Evolutionary conservation across 2,888 invertebrate species (phyloP).

Genomic region (Psylliodes chrysocephalus): DNA sequence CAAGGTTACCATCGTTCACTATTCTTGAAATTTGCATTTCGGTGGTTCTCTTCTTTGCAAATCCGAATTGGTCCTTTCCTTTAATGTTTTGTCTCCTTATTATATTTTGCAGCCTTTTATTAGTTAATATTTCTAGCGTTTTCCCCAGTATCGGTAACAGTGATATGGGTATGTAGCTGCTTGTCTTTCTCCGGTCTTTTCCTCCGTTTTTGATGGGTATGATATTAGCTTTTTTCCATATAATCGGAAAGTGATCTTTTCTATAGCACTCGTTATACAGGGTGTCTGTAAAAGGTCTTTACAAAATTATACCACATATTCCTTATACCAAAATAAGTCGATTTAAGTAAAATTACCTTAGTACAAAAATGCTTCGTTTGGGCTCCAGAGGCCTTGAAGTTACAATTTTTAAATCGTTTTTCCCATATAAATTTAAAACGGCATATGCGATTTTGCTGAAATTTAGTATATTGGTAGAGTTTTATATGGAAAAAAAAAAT

Average conservation of each 20-base stretch:
- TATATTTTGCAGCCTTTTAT: constrained; percentile 38
- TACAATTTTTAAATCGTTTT: too few species aligned
- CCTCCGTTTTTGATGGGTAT: neutral
- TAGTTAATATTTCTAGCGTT: constrained; percentile 36
- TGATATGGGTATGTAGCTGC: constrained; percentile 44
- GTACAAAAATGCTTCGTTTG: too few species aligned
- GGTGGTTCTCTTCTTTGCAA: constrained; percentile 25
- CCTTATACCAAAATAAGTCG: too few species aligned
- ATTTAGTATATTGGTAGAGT: too few species aligned
- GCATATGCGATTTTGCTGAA: too few species aligned
- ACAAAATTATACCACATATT: too few species aligned
- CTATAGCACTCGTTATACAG: neutral
- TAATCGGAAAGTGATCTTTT: neutral
- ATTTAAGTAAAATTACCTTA: too few species aligned
- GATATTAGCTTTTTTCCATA: neutral
- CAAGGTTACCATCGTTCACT: neutral
- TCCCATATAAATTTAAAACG: too few species aligned
- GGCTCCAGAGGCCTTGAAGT: too few species aligned
- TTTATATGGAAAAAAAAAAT: too few species aligned
- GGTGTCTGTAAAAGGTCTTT: too few species aligned
- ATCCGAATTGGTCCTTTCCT: constrained; percentile 30
- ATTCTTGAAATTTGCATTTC: constrained; percentile 26
- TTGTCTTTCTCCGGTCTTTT: neutral
- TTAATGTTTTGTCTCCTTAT: constrained; percentile 17
- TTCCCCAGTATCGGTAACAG: too few species aligned